Conservation (phyloP, 2,797 vertebrate species). For the Poecilia gillii region DNA sequence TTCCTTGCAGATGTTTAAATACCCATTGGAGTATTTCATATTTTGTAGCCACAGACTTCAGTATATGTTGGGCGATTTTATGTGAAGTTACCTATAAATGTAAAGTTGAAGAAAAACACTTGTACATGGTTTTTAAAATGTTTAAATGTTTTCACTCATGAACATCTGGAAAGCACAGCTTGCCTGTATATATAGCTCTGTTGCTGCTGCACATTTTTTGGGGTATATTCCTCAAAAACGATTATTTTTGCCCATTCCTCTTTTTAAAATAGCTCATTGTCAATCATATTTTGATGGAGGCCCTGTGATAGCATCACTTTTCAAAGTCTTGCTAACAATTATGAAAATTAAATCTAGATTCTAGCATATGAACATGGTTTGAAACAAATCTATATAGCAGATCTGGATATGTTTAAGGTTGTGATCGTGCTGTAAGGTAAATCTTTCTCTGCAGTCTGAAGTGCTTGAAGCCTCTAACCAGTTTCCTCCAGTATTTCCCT, state of each 20-base stretch:
- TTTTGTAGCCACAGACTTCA: neutral
- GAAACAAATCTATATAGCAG: neutral
- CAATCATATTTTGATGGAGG: neutral
- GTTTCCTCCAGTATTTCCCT: neutral
- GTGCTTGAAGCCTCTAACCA: neutral
- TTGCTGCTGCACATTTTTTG: neutral
- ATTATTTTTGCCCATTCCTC: neutral
- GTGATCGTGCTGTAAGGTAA: neutral
- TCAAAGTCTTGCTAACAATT: neutral
- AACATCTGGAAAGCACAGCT: neutral
- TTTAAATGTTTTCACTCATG: neutral
- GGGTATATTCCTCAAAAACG: neutral
- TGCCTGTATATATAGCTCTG: neutral
- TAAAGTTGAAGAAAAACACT: neutral
- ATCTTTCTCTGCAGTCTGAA: neutral
- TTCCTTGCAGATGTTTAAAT: neutral
- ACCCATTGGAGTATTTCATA: neutral
- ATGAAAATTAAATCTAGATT: neutral
- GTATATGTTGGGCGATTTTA: neutral
- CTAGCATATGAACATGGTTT: neutral
- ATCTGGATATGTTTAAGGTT: neutral
- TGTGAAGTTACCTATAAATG: neutral
- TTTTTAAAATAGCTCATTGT: neutral
- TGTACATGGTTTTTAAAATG: neutral
- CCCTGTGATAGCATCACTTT: neutral